Evolutionary conservation across 2,888 invertebrate species (phyloP), one percentile per base, ranked within the genome.

Genomic region (Antitype chi): DNA sequence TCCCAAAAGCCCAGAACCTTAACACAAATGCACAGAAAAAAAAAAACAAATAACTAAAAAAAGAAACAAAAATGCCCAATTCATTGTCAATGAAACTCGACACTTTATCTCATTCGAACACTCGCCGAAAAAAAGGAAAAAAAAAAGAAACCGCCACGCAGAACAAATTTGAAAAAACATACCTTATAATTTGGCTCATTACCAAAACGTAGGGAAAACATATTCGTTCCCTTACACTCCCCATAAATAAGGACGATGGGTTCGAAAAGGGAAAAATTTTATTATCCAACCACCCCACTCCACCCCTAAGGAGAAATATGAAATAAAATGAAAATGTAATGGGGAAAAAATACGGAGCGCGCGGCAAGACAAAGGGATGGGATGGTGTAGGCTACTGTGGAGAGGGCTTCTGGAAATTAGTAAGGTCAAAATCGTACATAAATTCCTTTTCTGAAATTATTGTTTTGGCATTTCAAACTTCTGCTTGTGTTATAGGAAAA

Each of bases 311-410:
- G 96, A 95, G 96, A 94, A 96, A 96, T 96, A 96, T 96, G 96
- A 96, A 96, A 96, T 96, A 96, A 96, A 96, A 96, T 96, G 96
- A 96, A 96, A 96, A 96, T 94, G 95, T 96, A 96, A 96, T 96
- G 95, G 96, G 95, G 94, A 96, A 96, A 96, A 96, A 96, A 96
- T 96, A 96, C 95, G 92, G 92, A 92, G 93, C 90, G 92, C 90
- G 92, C 89, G 92, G 94, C 94, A 96, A 96, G 96, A 96, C 96
- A 96, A 96, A 96, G 95, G 95, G 96, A 94, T 90, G 92, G 92
- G 90, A 89, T 81, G 79, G 69, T 92, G 32, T 86, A n/a, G 7
- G 0, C 0, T 73, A 55, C 57, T 73, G 60, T 92, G 94, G 95
- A 94, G 86, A 72, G 5, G 85, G 90, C 90, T 87, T 90, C 7